These are phyloP conservation scores for Hemistola chrysoprasaria DNA, from an alignment of 2,888 invertebrate species.

Conservation along the genomic window DNA sequence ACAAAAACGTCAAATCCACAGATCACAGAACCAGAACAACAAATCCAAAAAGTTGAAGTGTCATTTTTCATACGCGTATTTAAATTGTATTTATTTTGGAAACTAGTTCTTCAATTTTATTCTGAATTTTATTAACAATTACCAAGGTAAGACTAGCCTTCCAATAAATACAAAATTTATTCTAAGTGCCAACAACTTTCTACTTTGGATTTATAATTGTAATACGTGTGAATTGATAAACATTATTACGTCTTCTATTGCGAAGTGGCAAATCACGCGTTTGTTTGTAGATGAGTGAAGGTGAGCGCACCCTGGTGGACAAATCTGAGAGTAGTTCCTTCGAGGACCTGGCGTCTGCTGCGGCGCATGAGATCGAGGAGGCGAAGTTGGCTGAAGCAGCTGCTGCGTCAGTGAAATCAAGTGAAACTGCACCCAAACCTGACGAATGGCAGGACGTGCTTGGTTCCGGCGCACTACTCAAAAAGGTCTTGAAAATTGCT, in stretches of 20 bases:
- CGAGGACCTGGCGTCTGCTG: slow-evolving; percentile 83
- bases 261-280: slow-evolving; percentile 44
- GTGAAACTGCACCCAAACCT: slow-evolving; percentile 41
- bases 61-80: slow-evolving; percentile 47
- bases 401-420: slow-evolving; percentile 48
- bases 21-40: slow-evolving; percentile 28
- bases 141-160: slow-evolving; percentile 38
- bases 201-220: no score
- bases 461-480: slow-evolving; percentile 88
- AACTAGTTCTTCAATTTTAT: slow-evolving; percentile 27
- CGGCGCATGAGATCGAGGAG: slow-evolving; percentile 80
- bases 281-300: slow-evolving; percentile 72
- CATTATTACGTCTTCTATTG: slow-evolving; percentile 51
- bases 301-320: slow-evolving; percentile 71
- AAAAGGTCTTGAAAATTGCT: slow-evolving; percentile 62
- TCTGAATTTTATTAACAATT: slow-evolving; percentile 22
- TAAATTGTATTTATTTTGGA: slow-evolving; percentile 26
- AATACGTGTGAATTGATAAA: slow-evolving; percentile 33
- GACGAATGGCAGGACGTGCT: slow-evolving; percentile 89
- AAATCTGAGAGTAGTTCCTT: slow-evolving; percentile 86
- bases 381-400: slow-evolving; percentile 70
- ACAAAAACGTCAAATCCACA: slow-evolving; percentile 31
- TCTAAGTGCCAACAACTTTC: no score
- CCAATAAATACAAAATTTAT: no score
- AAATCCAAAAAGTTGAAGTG: slow-evolving; percentile 61